Conservation (phyloP, 1,140 invertebrate genomes). For the Diuraphis noxia region DNA sequence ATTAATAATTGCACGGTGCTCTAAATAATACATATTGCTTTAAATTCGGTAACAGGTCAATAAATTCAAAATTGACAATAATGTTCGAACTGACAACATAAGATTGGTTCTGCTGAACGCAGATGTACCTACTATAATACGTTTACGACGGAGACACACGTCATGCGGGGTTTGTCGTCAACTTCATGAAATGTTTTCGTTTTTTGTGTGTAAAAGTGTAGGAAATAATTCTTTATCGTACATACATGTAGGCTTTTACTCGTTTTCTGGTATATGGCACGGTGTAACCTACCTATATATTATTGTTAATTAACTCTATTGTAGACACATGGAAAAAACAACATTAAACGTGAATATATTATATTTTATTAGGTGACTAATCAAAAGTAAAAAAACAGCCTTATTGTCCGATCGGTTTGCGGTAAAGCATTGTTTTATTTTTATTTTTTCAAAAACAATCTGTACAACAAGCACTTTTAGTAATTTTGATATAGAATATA, state of each 20-base stretch:
- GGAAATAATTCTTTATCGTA: background rate
- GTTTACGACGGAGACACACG: background rate
- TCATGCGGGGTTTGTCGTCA: background rate
- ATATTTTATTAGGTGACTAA: background rate
- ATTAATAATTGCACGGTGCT: fast-evolving
- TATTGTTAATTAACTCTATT: background rate
- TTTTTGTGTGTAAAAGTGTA: background rate
- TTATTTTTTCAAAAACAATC: too few species aligned
- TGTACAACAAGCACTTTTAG: too few species aligned
- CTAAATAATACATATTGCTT: background rate
- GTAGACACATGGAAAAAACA: too few species aligned
- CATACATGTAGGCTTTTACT: background rate
- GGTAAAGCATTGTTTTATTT: too few species aligned
- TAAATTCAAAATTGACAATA: background rate
- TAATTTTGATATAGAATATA: too few species aligned
- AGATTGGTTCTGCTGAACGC: background rate
- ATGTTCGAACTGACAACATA: background rate
- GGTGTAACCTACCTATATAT: background rate
- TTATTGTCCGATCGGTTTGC: background rate
- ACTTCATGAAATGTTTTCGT: background rate
- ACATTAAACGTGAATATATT: background rate
- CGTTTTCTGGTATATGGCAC: background rate
- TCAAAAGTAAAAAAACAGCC: background rate
- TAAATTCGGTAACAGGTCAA: background rate
- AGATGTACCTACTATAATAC: too few species aligned